phyloP scores from a whole-genome alignment of 2,888 invertebrate genomes.

The Trimorus sp. region DNA sequence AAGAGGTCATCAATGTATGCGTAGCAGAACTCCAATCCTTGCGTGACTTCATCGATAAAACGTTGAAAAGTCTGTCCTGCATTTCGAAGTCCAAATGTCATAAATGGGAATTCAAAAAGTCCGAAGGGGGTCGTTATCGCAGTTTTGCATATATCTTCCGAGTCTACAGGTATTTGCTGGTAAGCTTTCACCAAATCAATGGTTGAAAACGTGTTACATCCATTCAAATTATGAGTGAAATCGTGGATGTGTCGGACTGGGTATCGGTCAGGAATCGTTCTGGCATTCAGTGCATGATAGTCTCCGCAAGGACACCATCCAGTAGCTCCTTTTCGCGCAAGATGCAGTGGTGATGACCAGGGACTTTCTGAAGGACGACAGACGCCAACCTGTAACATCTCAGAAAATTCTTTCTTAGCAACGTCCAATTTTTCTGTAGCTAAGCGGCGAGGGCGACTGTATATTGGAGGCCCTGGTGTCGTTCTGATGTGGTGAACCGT shows the following conservation, averaged over 20 bases:
- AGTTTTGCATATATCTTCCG: constrained; percentile 72
- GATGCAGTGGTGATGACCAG: constrained; percentile 2
- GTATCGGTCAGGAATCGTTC: constrained; percentile 71
- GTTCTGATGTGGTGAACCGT: constrained; percentile 21
- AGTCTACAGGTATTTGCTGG: constrained; percentile 73
- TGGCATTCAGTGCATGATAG: constrained; percentile 50
- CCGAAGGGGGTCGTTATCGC: constrained; percentile 56
- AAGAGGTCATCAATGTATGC: constrained; percentile 65
- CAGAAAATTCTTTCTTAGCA: constrained; percentile 74
- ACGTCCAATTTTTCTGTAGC: constrained; percentile 73
- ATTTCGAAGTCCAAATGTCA: constrained; percentile 11
- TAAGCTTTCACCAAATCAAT: constrained; percentile 71
- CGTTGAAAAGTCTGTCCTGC: constrained; percentile 68
- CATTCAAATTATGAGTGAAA: constrained; percentile 63
- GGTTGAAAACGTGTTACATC: constrained; percentile 67
- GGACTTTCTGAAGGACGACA: constrained; percentile 74
- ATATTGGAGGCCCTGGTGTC: constrained; percentile 67
- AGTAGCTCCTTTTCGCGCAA: neutral
- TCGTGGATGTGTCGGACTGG: constrained; percentile 73
- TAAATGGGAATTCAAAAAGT: constrained; percentile 3
- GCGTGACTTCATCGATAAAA: constrained; percentile 67
- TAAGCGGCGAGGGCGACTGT: constrained; percentile 73
- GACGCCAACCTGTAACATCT: constrained; percentile 76
- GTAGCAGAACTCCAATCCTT: constrained; percentile 57
- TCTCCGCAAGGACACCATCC: constrained; percentile 66